Percentiles rank a stretch among this genome's conserved stretches.
phyloP scores from a whole-genome alignment of 2,113 vertebrate genomes.

The Apteryx owenii region DNA sequence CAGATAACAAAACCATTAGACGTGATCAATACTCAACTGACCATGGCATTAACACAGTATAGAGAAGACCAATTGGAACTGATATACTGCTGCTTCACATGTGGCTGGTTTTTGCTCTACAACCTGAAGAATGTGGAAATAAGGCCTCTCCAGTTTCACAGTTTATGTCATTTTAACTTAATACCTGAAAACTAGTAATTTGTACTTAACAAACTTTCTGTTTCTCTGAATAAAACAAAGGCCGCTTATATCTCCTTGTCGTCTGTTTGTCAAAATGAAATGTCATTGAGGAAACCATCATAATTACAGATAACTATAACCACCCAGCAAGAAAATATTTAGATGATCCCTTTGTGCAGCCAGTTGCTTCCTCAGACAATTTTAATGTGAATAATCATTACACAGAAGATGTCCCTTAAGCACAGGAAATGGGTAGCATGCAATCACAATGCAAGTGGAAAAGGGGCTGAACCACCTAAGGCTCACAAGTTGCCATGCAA shows the following conservation, averaged over 20 bases:
- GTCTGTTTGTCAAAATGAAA: background rate
- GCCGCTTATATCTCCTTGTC: background rate
- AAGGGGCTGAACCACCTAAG: background rate
- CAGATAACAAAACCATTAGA: background rate
- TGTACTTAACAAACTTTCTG: slow-evolving; percentile 4
- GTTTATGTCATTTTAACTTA: background rate
- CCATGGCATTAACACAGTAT: accelerated
- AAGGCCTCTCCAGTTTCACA: background rate
- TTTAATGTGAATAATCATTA: background rate
- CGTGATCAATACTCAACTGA: background rate
- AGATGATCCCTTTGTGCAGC: background rate
- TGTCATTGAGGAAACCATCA: background rate
- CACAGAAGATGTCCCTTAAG: background rate
- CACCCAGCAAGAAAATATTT: background rate
- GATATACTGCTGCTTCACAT: background rate
- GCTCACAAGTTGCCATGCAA: background rate
- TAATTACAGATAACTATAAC: background rate
- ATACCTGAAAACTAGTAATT: background rate
- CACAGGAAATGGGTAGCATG: background rate
- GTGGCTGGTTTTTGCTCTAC: background rate
- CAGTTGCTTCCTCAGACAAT: background rate
- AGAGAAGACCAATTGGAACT: slow-evolving; percentile 3
- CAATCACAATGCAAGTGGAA: background rate
- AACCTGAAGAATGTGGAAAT: slow-evolving; percentile 6
- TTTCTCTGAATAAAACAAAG: slow-evolving; percentile 46